Percentiles rank a stretch among this genome's conserved stretches.
Evolutionary conservation across 2,797 vertebrate species (phyloP).

Genomic region (Lagorchestes hirsutus): DNA sequence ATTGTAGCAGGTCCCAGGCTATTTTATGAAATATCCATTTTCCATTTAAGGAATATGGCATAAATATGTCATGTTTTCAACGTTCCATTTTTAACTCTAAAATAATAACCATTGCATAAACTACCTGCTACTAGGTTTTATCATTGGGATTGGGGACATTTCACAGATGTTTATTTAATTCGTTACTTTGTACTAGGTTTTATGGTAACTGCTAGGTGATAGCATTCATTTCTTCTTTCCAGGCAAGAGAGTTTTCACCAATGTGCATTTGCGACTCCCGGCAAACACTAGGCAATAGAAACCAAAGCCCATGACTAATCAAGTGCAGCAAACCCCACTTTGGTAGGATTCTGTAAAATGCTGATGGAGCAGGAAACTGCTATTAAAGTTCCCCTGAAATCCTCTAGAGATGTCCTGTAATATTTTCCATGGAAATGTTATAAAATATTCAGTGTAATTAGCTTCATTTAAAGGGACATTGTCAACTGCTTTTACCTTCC

Average conservation of each 20-base stretch:
- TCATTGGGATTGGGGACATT: background rate
- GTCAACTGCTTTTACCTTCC: conserved; percentile 75
- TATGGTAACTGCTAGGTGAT: background rate
- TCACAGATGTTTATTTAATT: background rate
- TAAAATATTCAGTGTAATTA: conserved; percentile 81
- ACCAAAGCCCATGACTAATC: conserved; percentile 34
- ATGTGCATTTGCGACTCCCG: fast-evolving
- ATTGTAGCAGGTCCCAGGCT: background rate
- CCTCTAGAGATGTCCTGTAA: conserved; percentile 80
- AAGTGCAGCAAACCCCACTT: conserved; percentile 51
- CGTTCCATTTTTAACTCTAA: background rate
- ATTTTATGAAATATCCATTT: background rate
- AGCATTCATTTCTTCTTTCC: background rate
- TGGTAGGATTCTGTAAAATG: conserved; percentile 71
- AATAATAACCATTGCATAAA: background rate
- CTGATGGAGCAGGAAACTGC: conserved; percentile 75
- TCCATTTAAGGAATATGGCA: background rate
- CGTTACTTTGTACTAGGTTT: background rate
- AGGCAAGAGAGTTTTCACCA: background rate
- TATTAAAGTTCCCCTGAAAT: conserved; percentile 78
- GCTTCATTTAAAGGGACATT: conserved; percentile 78
- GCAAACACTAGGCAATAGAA: conserved; percentile 36
- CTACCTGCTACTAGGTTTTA: background rate
- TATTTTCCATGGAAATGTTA: conserved; percentile 82
- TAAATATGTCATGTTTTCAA: background rate